phyloP scores from a whole-genome alignment of 1,140 invertebrate species.

The Psix sp. region DNA sequence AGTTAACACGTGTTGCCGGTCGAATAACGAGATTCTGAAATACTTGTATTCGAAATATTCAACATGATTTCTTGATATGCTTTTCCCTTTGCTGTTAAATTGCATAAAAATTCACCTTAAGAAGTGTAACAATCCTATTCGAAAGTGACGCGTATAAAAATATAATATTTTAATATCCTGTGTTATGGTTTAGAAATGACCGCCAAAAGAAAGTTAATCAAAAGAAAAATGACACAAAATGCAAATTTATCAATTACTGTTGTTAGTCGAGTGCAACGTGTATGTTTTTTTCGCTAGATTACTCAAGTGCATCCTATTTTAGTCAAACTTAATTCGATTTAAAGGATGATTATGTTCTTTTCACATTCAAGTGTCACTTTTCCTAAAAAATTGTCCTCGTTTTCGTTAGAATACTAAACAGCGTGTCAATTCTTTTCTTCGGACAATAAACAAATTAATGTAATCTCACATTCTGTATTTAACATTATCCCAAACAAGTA shows the following conservation, averaged over 20 bases:
- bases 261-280: conserved; percentile 50
- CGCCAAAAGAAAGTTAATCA: conserved; percentile 49
- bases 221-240: conserved; percentile 55
- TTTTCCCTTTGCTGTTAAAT: conserved; percentile 24
- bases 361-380: background rate
- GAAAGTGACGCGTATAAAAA: conserved; percentile 39
- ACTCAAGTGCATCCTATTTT: conserved; percentile 44
- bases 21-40: too few relatives aligned
- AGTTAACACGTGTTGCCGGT: too few relatives aligned
- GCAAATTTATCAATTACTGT: conserved; percentile 51
- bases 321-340: conserved; percentile 32
- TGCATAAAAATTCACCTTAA: conserved; percentile 15
- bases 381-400: background rate
- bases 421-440: too few relatives aligned
- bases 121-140: conserved; percentile 22
- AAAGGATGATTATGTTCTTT: conserved; percentile 5
- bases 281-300: conserved; percentile 53
- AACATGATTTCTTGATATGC: too few relatives aligned
- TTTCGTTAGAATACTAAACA: too few relatives aligned
- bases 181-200: conserved; percentile 40
- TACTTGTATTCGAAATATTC: too few relatives aligned
- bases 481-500: too few relatives aligned
- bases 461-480: too few relatives aligned
- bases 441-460: too few relatives aligned
- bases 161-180: conserved; percentile 22